These are phyloP conservation scores for Anas acuta DNA, from an alignment of 2,797 vertebrate genomes.

Conservation along the genomic window DNA sequence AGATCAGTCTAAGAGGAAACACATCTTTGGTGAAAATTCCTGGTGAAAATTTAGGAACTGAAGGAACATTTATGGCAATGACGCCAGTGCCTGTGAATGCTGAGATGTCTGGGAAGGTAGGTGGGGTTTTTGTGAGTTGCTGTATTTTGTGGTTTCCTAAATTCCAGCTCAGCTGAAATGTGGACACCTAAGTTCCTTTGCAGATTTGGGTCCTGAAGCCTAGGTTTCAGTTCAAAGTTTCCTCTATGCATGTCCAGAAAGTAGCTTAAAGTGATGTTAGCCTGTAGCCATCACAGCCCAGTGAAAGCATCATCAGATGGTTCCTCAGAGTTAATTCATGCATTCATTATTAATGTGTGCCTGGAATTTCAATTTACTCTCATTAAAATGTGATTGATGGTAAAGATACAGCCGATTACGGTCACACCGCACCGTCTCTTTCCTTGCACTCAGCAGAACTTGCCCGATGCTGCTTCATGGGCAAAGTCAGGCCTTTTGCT, in stretches of 20 bases:
- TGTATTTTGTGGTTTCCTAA: not conserved
- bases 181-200: accelerated
- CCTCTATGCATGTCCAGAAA: not conserved
- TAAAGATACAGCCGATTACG: constrained; percentile 49
- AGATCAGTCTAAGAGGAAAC: not conserved
- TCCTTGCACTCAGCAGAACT: constrained; percentile 30
- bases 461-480: not conserved
- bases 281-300: constrained; percentile 16
- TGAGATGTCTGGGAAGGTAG: not conserved
- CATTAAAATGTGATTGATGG: constrained; percentile 72
- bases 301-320: constrained; percentile 56
- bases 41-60: not conserved
- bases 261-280: not conserved
- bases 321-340: constrained; percentile 66
- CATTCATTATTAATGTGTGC: constrained; percentile 75
- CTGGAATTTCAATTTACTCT: constrained; percentile 74
- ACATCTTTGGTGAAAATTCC: not conserved
- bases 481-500: not conserved
- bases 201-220: not conserved
- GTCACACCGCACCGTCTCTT: constrained; percentile 13
- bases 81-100: not conserved
- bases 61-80: not conserved
- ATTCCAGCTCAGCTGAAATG: not conserved
- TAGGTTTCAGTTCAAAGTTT: not conserved
- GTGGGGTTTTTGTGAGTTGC: not conserved